Percentiles rank a stretch among this genome's conserved stretches.
These are phyloP conservation scores for Tipula vernalis DNA, from an alignment of 2,888 invertebrate species.

Conservation along the genomic window DNA sequence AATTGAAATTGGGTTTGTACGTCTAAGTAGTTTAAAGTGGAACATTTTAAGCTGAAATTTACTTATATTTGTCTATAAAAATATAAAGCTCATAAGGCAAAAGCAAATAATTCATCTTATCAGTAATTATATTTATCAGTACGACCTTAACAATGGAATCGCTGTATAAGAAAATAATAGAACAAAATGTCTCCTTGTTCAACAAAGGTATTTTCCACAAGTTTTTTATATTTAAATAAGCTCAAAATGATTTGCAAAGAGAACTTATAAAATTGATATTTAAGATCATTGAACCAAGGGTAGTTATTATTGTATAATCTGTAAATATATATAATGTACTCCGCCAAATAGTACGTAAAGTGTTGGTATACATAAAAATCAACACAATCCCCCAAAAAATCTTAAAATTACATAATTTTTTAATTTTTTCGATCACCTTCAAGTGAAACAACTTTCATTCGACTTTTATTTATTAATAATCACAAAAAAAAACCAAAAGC, in stretches of 20 bases:
- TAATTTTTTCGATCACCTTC: not conserved
- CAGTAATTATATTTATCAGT: not conserved
- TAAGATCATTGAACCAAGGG: not conserved
- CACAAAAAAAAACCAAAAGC: not conserved
- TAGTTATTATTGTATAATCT: not conserved
- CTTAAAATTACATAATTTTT: not conserved
- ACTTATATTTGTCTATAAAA: not conserved
- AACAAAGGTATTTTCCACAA: too few species aligned
- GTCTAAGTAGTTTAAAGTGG: too few species aligned
- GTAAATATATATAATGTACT: too few species aligned
- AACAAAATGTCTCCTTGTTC: not conserved
- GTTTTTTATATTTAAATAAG: too few species aligned
- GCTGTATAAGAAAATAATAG: not conserved
- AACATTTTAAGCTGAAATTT: not conserved
- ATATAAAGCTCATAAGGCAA: not conserved
- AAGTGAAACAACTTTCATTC: conserved; percentile 11
- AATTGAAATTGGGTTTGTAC: not conserved
- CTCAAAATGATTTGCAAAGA: too few species aligned
- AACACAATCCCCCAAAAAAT: not conserved
- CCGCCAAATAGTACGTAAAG: too few species aligned
- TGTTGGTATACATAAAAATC: not conserved
- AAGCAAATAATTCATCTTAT: not conserved
- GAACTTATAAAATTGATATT: too few species aligned
- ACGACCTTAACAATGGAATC: not conserved
- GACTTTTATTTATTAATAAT: not conserved